Evolutionary conservation across 2,113 vertebrate genomes (phyloP), one percentile per base, ranked within the genome.

Genomic region (Ameiurus melas): DNA sequence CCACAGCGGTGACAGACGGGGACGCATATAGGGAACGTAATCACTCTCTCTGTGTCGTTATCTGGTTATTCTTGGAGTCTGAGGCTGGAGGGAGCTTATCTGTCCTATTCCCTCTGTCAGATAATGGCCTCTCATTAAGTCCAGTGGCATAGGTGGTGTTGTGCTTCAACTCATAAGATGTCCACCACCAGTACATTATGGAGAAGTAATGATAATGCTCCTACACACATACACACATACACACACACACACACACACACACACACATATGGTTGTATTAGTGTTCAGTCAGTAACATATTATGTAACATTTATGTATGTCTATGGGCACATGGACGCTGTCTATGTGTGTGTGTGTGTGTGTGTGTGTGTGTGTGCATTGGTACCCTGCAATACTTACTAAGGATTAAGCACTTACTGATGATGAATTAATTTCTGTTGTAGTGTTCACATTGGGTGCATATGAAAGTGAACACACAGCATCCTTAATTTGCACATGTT

Each of bases 1-100:
- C 89, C 86, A 78, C 58, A 87, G 30, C 43, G 36, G 71, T 90
- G 90, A 90, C 47, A 10, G 47, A 73, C 75, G 20, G 71, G 53
- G 58, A 78, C 57, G 14, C 30, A 83, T 89, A 86, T 85, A 87
- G 73, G 73, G 64, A 60, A 84, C 17, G 60, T 87, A 90, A 90
- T 89, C 64, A 30, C 70, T 73, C 73, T 43, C 71, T 64, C 87
- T 66, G 39, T 86, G 58, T 51, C 25, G 27, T 90, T 73, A 86
- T 89, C 83, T 85, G 84, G 87, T 87, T 91, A 91, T 91, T 91
- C 85, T 75, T 82, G 71, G 87, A 89, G 53, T 43, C 36, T n/a
- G 77, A 91, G 55, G 85, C 57, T 36, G 77, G 60, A 66, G 55
- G 30, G 78, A 85, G 85, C 85, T 89, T 87, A 90, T 90, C 89